Base-by-base conservation (phyloP, 2,888 invertebrate genomes). In the Coenonympha arcania region DNA sequence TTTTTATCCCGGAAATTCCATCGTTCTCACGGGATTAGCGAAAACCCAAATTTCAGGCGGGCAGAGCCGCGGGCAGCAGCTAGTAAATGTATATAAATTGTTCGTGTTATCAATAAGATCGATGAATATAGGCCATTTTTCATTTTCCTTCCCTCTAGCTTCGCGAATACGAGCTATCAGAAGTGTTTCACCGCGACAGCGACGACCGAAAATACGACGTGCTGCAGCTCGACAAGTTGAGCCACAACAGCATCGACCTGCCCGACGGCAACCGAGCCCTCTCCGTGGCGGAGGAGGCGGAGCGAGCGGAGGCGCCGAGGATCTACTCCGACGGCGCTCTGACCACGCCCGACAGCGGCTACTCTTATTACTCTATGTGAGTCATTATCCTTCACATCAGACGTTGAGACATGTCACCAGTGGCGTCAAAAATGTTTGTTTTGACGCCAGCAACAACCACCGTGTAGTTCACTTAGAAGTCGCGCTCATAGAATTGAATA, bases 101-200 rank as follows among this genome's bases (percentile, higher is more conserved):
- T n/a, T n/a, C n/a, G n/a, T n/a, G n/a, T n/a, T n/a, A n/a, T n/a
- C n/a, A n/a, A n/a, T n/a, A n/a, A n/a, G n/a, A n/a, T n/a, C n/a
- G n/a, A n/a, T n/a, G n/a, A n/a, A n/a, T n/a, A n/a, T n/a, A n/a
- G n/a, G n/a, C n/a, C n/a, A n/a, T n/a, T n/a, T n/a, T 4, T 6
- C 2, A 2, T 6, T 6, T 8, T 24, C 9, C 24, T 24, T 2
- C 9, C 24, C n/a, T 36, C 4, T 22, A 95, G 95, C 88, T 95
- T 58, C 93, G 93, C 67, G 95, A 95, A 82, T 95, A 95, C 87
- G 94, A 94, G 75, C 84, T 95, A 60, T 92, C 93, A 59, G 94
- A 95, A 83, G 93, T 93, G 58, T 95, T 95, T 79, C 94, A 94
- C 83, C 92, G 92, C 69, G 88, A 89, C 62, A 93, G 93, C 75